Base-by-base conservation (phyloP, 2,888 invertebrate species). In the Chloroclysta siterata region DNA sequence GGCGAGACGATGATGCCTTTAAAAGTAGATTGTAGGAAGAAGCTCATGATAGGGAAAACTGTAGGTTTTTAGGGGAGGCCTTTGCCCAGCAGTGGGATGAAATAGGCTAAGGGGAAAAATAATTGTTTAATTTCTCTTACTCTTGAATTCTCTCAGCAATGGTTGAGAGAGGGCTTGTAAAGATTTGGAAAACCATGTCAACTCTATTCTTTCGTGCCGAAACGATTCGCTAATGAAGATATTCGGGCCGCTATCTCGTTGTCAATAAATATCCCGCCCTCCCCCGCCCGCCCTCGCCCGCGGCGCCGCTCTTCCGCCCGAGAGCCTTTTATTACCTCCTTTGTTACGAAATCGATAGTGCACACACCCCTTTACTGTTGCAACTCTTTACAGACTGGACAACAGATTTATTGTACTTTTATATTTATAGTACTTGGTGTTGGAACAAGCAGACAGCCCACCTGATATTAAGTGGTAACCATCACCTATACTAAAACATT, bases 151-250 rank as follows among this genome's bases (percentile, higher is more conserved):
- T n/a, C n/a, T n/a, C n/a, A n/a, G n/a, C n/a, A n/a, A n/a, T n/a
- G n/a, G n/a, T n/a, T n/a, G n/a, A n/a, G n/a, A n/a, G n/a, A n/a
- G n/a, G n/a, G n/a, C n/a, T n/a, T n/a, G n/a, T n/a, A n/a, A n/a
- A n/a, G n/a, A n/a, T n/a, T n/a, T n/a, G n/a, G n/a, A 14, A 15
- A 3, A 5, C 5, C 8, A 22, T 14, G 73, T 84, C 85, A 78
- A 79, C 69, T 76, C 60, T 64, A 74, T 39, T 59, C 73, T 62
- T 69, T 61, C 78, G 47, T 42, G 50, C 59, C 59, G 65, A 65
- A 72, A 70, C 80, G 81, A 79, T 85, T 85, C 78, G 87, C 87
- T 87, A 87, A 87, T 87, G 86, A 87, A 86, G 87, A 87, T 84
- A 87, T 87, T 85, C 80, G 85, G 85, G 78, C 74, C 77, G 77